Conservation (phyloP, 1,140 invertebrate species). For the Centruroides vittatus region DNA sequence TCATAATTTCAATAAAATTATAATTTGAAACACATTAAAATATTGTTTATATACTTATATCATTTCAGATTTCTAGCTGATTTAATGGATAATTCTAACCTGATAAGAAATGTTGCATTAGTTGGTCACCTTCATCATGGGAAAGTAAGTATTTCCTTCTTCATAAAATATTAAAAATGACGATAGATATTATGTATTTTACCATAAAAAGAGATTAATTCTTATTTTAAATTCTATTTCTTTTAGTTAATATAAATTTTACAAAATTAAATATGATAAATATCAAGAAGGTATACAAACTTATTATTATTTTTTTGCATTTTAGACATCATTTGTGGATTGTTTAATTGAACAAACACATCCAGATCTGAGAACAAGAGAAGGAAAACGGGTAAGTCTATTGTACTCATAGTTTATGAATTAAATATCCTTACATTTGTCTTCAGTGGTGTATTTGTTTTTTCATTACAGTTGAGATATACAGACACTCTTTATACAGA, state of each 20-base stretch:
- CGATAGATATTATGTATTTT: too few relatives aligned
- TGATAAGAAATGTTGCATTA: conserved; percentile 91
- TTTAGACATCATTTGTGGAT: conserved; percentile 86
- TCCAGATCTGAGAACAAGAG: conserved; percentile 51
- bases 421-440: not conserved
- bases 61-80: conserved; percentile 64
- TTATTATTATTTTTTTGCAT: not conserved
- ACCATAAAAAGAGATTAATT: too few relatives aligned
- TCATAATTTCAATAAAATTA: too few relatives aligned
- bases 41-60: too few relatives aligned
- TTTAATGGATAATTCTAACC: conserved; percentile 88
- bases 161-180: not conserved
- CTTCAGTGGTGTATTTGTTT: too few relatives aligned
- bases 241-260: too few relatives aligned
- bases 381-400: conserved; percentile 36
- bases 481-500: conserved; percentile 97
- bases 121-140: conserved; percentile 97
- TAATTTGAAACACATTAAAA: too few relatives aligned
- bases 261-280: too few relatives aligned
- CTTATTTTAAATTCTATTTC: too few relatives aligned
- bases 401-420: not conserved
- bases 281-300: too few relatives aligned
- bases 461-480: conserved; percentile 54
- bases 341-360: conserved; percentile 95
- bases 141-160: conserved; percentile 39